These are phyloP conservation scores for Perognathus longimembris DNA, from an alignment of 2,113 vertebrate species.

Conservation along the genomic window DNA sequence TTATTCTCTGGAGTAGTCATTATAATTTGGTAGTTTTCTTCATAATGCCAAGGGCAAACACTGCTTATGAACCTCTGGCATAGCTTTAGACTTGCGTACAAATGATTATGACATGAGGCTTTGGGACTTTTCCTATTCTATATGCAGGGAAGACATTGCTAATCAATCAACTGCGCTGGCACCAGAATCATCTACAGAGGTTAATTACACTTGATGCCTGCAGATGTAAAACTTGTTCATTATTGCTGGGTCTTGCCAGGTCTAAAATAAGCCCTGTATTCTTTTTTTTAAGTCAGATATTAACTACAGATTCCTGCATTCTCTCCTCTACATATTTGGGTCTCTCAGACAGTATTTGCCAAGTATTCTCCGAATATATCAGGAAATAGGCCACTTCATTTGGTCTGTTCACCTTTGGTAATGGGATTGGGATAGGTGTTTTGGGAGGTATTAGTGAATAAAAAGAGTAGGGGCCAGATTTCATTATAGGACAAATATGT, in stretches of 20 bases:
- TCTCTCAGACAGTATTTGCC: neutral
- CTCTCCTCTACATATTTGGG: neutral
- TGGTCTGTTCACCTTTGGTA: neutral
- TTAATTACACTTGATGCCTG: neutral
- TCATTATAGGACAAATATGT: neutral
- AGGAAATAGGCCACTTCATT: neutral
- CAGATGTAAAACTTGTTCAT: neutral
- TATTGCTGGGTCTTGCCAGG: neutral
- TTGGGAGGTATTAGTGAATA: neutral
- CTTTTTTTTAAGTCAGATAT: neutral
- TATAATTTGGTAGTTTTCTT: neutral
- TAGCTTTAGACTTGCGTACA: neutral
- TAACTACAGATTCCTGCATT: neutral
- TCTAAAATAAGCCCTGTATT: constrained; percentile 14
- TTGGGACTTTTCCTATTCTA: neutral
- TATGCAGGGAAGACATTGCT: neutral
- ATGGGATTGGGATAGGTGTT: neutral
- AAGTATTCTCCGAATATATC: neutral
- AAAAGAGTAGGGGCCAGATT: neutral
- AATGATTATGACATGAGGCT: neutral
- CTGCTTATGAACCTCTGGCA: neutral
- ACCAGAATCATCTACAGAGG: neutral
- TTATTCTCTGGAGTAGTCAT: neutral
- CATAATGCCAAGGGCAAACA: neutral
- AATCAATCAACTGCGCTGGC: neutral